These are phyloP conservation scores for Gari tellinella DNA, from an alignment of 2,888 invertebrate species.

Conservation along the genomic window DNA sequence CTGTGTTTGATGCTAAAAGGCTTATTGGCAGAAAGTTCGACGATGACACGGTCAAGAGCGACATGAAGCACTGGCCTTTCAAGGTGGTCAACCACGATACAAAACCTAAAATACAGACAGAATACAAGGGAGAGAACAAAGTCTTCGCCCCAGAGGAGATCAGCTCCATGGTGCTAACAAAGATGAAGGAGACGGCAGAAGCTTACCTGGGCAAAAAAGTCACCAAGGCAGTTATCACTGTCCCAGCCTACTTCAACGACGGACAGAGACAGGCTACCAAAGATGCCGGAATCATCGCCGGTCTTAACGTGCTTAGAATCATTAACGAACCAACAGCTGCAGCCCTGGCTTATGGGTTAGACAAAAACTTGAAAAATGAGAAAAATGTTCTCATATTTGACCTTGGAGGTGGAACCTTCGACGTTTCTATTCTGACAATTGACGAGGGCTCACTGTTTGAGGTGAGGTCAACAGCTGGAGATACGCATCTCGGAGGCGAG, in stretches of 20 bases:
- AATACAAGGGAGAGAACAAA: constrained; percentile 92
- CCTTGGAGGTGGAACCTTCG: constrained; percentile 85
- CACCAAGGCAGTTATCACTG: constrained; percentile 83
- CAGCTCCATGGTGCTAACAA: too few species aligned
- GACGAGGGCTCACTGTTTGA: constrained; percentile 86
- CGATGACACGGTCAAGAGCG: constrained; percentile 75
- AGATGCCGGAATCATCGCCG: constrained; percentile 85
- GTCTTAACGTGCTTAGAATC: constrained; percentile 85
- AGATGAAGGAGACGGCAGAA: too few species aligned
- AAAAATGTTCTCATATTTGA: constrained; percentile 87
- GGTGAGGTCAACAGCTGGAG: constrained; percentile 81
- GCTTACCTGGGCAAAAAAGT: constrained; percentile 88
- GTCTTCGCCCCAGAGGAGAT: constrained; percentile 95
- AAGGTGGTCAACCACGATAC: constrained; percentile 70
- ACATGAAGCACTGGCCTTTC: constrained; percentile 82
- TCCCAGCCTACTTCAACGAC: constrained; percentile 85
- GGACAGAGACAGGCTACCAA: constrained; percentile 88
- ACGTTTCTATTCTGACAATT: constrained; percentile 85
- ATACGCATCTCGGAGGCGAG: constrained; percentile 82
- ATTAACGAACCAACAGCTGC: constrained; percentile 87
- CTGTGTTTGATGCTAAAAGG: too few species aligned
- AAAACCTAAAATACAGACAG: constrained; percentile 81
- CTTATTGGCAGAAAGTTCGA: too few species aligned
- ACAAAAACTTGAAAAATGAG: constrained; percentile 85
- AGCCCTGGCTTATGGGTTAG: constrained; percentile 75